Percentiles rank a stretch among this genome's conserved stretches.
These are phyloP conservation scores for Pantala flavescens DNA, from an alignment of 1,140 invertebrate genomes.

Conservation along the genomic window DNA sequence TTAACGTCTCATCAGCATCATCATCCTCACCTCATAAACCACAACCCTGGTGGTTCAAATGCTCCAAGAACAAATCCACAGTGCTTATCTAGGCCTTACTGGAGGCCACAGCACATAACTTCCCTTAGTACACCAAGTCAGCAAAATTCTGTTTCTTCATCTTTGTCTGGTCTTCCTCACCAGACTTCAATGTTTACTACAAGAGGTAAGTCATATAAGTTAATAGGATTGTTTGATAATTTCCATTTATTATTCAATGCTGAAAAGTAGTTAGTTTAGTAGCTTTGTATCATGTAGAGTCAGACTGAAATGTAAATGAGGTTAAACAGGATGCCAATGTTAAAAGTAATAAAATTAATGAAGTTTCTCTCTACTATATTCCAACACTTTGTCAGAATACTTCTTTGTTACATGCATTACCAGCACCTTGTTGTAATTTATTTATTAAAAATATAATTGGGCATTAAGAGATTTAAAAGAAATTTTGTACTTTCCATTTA, in stretches of 20 bases:
- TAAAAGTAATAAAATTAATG: no score
- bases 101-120: conserved; percentile 19
- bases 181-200: conserved; percentile 7
- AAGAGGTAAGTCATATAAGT: neutral
- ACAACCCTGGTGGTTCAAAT: conserved; percentile 22
- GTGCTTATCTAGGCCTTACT: conserved; percentile 21
- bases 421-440: no score
- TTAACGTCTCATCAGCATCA: conserved; percentile 16
- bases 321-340: no score
- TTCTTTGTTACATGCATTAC: no score
- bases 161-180: conserved; percentile 13
- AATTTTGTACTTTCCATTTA: conserved; percentile 27
- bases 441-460: no score
- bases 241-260: no score
- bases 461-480: conserved; percentile 33
- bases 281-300: no score
- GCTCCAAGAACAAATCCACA: conserved; percentile 29
- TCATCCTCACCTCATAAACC: conserved; percentile 43
- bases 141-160: conserved; percentile 12
- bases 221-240: no score
- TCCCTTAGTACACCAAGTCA: conserved; percentile 1
- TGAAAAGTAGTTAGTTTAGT: no score
- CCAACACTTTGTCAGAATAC: no score
- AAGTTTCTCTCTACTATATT: no score
- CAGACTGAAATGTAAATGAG: no score